Conservation (phyloP, 92 coral and sea anemone genomes). For the Zoanthus sociatus region DNA sequence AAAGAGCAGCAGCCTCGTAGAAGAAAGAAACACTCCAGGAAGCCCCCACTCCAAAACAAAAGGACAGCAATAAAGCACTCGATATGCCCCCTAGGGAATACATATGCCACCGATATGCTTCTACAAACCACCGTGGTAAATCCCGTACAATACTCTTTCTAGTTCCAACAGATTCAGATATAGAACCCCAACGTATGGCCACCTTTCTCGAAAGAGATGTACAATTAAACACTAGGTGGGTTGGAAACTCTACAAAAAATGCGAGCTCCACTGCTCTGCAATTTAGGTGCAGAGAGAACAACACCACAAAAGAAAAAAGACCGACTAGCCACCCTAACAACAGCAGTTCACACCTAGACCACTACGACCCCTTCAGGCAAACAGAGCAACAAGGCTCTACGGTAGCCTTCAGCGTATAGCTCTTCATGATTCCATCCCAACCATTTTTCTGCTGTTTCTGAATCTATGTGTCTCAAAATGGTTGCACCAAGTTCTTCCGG, state of each 20-base stretch:
- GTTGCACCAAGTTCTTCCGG: background rate
- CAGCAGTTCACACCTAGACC: background rate
- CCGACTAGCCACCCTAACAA: background rate
- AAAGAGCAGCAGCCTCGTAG: background rate
- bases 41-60: constrained; percentile 21
- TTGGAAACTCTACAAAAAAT: background rate
- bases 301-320: constrained; percentile 42
- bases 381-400: constrained; percentile 45
- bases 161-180: constrained; percentile 6
- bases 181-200: constrained; percentile 11
- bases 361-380: constrained; percentile 39
- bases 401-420: constrained; percentile 38
- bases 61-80: constrained; percentile 9
- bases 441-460: constrained; percentile 22
- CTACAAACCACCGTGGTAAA: constrained; percentile 18
- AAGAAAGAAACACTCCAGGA: background rate
- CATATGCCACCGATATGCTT: constrained; percentile 33
- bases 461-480: constrained; percentile 13
- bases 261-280: constrained; percentile 38
- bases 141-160: constrained; percentile 36
- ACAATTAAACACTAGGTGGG: background rate
- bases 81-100: constrained; percentile 34
- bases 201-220: constrained; percentile 22
- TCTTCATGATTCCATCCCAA: constrained; percentile 41
- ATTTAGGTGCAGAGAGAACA: constrained; percentile 28